Evolutionary conservation across 2,888 invertebrate species (phyloP).

Genomic region (Stenodema calcarata): DNA sequence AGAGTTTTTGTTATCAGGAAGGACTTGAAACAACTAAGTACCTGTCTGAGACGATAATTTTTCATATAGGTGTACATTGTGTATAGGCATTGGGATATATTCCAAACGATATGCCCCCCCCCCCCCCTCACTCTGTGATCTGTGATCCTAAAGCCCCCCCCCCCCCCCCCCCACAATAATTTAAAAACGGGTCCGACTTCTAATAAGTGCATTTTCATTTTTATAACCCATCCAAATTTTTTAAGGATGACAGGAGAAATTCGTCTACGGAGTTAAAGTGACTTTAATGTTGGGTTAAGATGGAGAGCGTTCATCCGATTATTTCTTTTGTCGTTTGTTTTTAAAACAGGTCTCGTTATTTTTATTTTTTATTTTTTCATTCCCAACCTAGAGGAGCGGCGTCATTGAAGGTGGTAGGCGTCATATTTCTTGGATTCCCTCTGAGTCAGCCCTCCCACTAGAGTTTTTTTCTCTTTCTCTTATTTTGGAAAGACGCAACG

Average conservation of each 20-base stretch:
- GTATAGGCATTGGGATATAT: no score
- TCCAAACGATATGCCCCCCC: no score
- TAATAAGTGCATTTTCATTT: no score
- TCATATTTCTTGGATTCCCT: not conserved
- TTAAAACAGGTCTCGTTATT: slow-evolving; percentile 6
- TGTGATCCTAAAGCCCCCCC: no score
- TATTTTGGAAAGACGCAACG: not conserved
- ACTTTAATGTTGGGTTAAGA: slow-evolving; percentile 32
- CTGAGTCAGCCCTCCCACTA: not conserved
- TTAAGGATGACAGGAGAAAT: not conserved
- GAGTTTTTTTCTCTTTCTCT: not conserved
- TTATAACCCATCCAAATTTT: no score
- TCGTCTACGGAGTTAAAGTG: not conserved
- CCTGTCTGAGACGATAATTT: no score
- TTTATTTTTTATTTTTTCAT: not conserved
- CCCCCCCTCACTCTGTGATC: no score
- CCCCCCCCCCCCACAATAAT: no score
- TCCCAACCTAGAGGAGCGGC: not conserved
- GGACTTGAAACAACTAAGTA: no score
- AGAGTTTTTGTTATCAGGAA: no score
- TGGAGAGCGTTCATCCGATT: slow-evolving; percentile 12
- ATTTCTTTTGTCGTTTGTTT: not conserved
- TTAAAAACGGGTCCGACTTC: no score
- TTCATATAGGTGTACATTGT: no score
- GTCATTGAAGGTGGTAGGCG: not conserved